Conservation (phyloP, 2,888 invertebrate genomes). For the Dryobota labecula region DNA sequence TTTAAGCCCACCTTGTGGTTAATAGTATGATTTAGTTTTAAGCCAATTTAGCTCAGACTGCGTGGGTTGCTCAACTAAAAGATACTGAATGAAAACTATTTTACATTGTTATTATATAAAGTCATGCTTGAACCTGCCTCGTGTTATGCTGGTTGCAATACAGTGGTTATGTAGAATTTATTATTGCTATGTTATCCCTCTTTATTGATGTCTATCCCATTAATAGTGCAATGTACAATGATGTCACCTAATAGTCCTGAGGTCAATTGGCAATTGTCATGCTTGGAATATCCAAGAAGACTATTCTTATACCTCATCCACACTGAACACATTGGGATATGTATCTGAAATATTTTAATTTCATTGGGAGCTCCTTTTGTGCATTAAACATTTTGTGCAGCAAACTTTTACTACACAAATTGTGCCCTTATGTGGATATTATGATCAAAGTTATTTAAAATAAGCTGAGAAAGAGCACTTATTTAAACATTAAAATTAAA, state of each 20-base stretch:
- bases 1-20: constrained; percentile 9
- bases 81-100: not conserved
- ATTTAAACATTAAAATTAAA: no score
- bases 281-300: constrained; percentile 33
- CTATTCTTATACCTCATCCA: not conserved
- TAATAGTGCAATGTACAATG: constrained; percentile 26
- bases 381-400: no score
- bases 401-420: not conserved
- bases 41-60: not conserved
- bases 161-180: not conserved
- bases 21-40: constrained; percentile 2
- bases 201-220: constrained; percentile 23
- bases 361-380: no score
- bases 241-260: constrained; percentile 40
- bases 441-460: no score
- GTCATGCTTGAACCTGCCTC: not conserved
- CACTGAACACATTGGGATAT: not conserved
- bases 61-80: constrained; percentile 5
- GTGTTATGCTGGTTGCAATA: not conserved
- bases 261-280: constrained; percentile 69
- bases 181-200: constrained; percentile 32
- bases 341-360: not conserved
- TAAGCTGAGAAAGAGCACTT: no score
- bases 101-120: not conserved
- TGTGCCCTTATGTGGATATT: not conserved